phyloP scores from a whole-genome alignment of 1,140 invertebrate genomes.

The Drosophila murphyi region DNA sequence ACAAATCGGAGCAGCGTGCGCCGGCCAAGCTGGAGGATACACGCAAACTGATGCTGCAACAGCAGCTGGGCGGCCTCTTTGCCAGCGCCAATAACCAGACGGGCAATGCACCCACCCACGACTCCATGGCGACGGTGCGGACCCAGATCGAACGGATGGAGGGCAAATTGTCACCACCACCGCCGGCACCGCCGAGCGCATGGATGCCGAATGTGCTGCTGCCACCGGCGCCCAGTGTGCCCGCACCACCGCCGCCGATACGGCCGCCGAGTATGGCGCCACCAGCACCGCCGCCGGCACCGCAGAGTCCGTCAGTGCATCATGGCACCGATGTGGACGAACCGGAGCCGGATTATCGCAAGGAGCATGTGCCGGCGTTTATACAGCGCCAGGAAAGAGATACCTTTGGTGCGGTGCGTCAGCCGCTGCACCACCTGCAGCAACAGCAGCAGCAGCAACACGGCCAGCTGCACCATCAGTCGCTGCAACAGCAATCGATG shows the following conservation, averaged over 20 bases:
- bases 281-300: constrained; percentile 89
- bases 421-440: constrained; percentile 21
- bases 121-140: constrained; percentile 80
- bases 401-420: constrained; percentile 86
- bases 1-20: constrained; percentile 88
- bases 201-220: constrained; percentile 86
- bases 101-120: constrained; percentile 6
- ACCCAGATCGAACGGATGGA: constrained; percentile 85
- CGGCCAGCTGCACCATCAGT: constrained; percentile 23
- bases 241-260: constrained; percentile 82
- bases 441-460: constrained; percentile 21
- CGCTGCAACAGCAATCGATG: background rate
- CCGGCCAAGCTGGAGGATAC: constrained; percentile 94
- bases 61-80: constrained; percentile 89
- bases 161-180: constrained; percentile 85
- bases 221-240: constrained; percentile 86
- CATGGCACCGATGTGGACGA: constrained; percentile 28
- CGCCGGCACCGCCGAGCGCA: constrained; percentile 85
- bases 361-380: constrained; percentile 88
- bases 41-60: constrained; percentile 92
- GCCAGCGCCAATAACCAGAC: constrained; percentile 44
- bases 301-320: constrained; percentile 87
- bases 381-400: constrained; percentile 89
- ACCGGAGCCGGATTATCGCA: constrained; percentile 72
- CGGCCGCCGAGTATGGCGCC: constrained; percentile 85